Base-by-base conservation (phyloP, 2,888 invertebrate genomes). In the Synanthedon andrenaeformis region DNA sequence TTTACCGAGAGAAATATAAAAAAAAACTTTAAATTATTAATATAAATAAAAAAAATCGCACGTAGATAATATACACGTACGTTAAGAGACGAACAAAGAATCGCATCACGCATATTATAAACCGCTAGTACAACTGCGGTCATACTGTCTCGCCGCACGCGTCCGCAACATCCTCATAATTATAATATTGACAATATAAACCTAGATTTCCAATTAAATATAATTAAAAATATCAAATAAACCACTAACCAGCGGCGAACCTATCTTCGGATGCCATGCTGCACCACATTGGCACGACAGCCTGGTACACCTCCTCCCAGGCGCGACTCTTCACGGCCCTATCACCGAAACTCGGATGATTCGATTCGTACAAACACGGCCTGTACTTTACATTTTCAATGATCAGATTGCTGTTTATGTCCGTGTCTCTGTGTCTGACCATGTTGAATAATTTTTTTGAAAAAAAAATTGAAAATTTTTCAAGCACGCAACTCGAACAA, bases 281-380 rank as follows among this genome's bases (percentile, higher is more conserved):
- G 63, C 62, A 60, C 85, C 85, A 87, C 58, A 76, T 77, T 48
- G 87, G 86, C 67, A 87, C 84, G 58, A 87, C 84, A 62, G 65
- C 72, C 69, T 76, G 72, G 74, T 76, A 86, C 53, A 87, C 82
- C 65, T 87, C 87, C 66, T 84, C 83, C 88, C 88, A 88, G 64
- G 79, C 78, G 59, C 79, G 69, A 60, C 75, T 72, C 79, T 88
- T 88, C 72, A 80, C 84, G 42, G 78, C 72, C 60, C 85, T 70
- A 58, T 88, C 88, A 4, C 86, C 81, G 62, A 87, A 84, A 60
- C 74, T 79, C 41, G 73, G 65, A 61, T 86, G 79, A 58, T 84
- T 85, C 35, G 82, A 78, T 58, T 87, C 87, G 62, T 76, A 87
- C 52, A 87, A 61, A 52, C 87, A 86, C 51, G 83, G 74, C 58